Base-by-base conservation (phyloP, 2,888 invertebrate genomes). In the Formica aserva region DNA sequence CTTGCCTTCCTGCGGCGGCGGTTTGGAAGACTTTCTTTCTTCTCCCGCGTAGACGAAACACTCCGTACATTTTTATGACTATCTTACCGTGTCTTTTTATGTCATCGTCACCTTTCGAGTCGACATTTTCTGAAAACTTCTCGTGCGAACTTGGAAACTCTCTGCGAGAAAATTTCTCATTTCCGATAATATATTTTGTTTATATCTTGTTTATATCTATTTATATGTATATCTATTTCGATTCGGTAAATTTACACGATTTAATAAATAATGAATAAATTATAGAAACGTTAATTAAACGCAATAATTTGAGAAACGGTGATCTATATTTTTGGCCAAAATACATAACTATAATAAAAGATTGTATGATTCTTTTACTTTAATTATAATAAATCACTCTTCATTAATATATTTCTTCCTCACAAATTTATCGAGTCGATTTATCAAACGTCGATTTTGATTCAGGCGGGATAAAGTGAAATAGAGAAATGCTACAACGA, bases 1-100 rank as follows among this genome's bases (percentile, higher is more conserved):
- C 76, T 82, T 55, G 80, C 38, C n/a, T 18, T n/a, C 52, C 52
- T 52, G 29, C 35, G 38, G 13, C 38, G 22, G 6, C 38, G 32
- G 13, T 62, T 41, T 29, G 57, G 35, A 22, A 63, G 83, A 88
- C 86, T 85, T 85, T 85, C 89, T 82, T 48, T 45, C 3, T 26
- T 29, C 57, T n/a, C 55, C n/a, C 55, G 66, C n/a, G n/a, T 41
- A 35, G 72, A 55, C 48, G 63, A 66, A 65, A 52, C 75, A 48
- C 52, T 82, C 77, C 35, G 76, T 82, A 71, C 71, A 72, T 65
- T 85, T 86, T 83, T 80, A 57, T 63, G 66, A 66, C 72, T 41
- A 29, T 26, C 45, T 78, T 45, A 71, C n/a, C 60, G 22, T 45
- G 35, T 18, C 60, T 22, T 60, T 26, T 57, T 60, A 57, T 3